Conservation (phyloP, 2,888 invertebrate species). For the Anarsia innoxiella region DNA sequence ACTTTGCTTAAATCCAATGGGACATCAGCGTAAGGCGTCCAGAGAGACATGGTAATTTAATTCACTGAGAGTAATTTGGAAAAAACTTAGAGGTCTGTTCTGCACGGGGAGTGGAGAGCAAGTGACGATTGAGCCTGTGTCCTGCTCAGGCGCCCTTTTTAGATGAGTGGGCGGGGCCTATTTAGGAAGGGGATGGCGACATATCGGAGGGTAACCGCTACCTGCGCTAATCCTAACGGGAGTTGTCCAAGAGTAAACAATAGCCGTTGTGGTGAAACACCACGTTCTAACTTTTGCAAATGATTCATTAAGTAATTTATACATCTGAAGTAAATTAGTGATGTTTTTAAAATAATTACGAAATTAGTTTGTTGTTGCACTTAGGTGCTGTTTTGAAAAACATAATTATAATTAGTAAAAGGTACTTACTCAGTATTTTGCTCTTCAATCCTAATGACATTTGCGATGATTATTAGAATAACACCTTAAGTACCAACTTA, state of each 20-base stretch:
- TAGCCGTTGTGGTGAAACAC: neutral
- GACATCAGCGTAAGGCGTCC: slow-evolving; percentile 54
- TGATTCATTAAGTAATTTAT: too few relatives aligned
- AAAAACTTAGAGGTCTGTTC: slow-evolving; percentile 15
- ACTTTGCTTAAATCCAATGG: slow-evolving; percentile 42
- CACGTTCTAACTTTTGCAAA: too few relatives aligned
- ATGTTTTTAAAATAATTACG: too few relatives aligned
- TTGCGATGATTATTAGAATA: too few relatives aligned
- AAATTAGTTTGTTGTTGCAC: neutral
- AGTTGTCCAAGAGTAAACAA: neutral
- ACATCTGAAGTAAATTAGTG: too few relatives aligned
- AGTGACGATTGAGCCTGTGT: slow-evolving; percentile 20
- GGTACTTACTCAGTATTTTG: too few relatives aligned
- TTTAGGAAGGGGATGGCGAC: slow-evolving; percentile 7
- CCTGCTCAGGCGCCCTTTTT: slow-evolving; percentile 25
- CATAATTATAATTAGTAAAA: too few relatives aligned
- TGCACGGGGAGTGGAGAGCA: slow-evolving; percentile 17
- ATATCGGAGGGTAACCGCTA: slow-evolving; percentile 10
- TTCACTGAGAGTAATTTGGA: neutral
- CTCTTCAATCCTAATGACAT: too few relatives aligned
- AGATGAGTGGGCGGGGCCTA: slow-evolving; percentile 19
- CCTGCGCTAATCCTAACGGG: slow-evolving; percentile 14
- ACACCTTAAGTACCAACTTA: too few relatives aligned
- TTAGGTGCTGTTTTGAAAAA: too few relatives aligned
- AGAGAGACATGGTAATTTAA: slow-evolving; percentile 39